A percentile compares a stretch with the other conserved stretches of the same genome.
Conservation (phyloP, 2,113 vertebrate species). For the Eurypyga helias region DNA sequence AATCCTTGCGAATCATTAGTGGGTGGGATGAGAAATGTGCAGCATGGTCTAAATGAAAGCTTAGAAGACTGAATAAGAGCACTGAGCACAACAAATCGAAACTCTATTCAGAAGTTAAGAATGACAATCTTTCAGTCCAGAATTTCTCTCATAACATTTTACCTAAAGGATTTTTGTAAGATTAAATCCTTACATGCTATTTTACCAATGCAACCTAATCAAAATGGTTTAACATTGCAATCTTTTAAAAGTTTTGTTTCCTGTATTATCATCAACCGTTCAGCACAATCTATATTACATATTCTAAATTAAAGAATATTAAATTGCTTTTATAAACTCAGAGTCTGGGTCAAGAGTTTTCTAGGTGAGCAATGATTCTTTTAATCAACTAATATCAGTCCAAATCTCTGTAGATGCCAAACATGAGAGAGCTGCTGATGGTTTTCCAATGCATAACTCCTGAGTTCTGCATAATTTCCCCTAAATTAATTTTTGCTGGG, state of each 20-base stretch:
- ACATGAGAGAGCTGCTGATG: background rate
- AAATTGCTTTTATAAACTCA: background rate
- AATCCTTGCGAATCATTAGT: background rate
- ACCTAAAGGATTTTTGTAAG: background rate
- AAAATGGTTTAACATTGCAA: background rate
- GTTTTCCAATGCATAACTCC: background rate
- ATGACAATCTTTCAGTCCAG: background rate
- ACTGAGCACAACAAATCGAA: background rate
- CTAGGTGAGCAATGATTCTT: background rate
- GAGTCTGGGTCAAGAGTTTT: background rate
- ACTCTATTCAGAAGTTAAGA: background rate
- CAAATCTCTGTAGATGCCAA: background rate
- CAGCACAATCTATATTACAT: no score
- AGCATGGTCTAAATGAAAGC: background rate
- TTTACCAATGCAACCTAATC: background rate
- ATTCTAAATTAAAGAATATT: background rate
- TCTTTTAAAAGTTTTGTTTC: background rate
- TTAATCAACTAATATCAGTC: background rate
- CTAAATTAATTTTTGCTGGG: background rate
- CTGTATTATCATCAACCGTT: background rate
- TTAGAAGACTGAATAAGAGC: background rate
- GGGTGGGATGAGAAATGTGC: background rate
- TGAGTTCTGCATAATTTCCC: background rate
- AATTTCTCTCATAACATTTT: background rate
- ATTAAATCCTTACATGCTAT: background rate